phyloP scores from a whole-genome alignment of 2,888 invertebrate species.

The Crocallis elinguaria region DNA sequence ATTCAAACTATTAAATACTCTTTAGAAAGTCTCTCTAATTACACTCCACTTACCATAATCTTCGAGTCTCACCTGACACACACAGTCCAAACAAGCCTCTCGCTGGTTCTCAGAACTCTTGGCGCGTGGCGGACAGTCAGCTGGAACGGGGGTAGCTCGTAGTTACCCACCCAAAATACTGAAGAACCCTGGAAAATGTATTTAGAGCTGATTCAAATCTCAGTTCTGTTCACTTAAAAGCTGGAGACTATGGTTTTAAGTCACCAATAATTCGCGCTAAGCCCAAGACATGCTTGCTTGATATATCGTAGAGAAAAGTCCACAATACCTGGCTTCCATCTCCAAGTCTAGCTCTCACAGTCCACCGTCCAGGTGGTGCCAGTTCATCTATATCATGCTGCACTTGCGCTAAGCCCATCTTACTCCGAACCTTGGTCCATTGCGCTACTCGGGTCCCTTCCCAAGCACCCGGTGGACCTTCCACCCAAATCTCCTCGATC shows the following conservation, averaged over 20 bases:
- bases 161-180: conserved; percentile 80
- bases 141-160: conserved; percentile 86
- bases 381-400: conserved; percentile 75
- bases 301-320: no score
- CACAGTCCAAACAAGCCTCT: conserved; percentile 77
- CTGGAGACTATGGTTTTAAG: no score
- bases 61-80: conserved; percentile 80
- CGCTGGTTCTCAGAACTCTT: conserved; percentile 67
- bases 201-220: no score
- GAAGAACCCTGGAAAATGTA: conserved; percentile 64
- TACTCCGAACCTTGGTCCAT: conserved; percentile 86
- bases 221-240: no score
- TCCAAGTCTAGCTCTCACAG: conserved; percentile 58
- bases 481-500: conserved; percentile 87
- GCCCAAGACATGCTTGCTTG: no score
- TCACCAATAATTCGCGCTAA: no score
- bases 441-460: conserved; percentile 85
- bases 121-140: conserved; percentile 79
- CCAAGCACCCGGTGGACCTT: conserved; percentile 86
- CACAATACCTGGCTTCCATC: conserved; percentile 70
- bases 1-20: no score
- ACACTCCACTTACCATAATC: no score
- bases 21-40: no score
- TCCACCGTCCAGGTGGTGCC: conserved; percentile 71
- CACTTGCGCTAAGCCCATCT: conserved; percentile 86